Evolutionary conservation across 2,113 vertebrate species (phyloP).

Genomic region (Mesitornis unicolor): DNA sequence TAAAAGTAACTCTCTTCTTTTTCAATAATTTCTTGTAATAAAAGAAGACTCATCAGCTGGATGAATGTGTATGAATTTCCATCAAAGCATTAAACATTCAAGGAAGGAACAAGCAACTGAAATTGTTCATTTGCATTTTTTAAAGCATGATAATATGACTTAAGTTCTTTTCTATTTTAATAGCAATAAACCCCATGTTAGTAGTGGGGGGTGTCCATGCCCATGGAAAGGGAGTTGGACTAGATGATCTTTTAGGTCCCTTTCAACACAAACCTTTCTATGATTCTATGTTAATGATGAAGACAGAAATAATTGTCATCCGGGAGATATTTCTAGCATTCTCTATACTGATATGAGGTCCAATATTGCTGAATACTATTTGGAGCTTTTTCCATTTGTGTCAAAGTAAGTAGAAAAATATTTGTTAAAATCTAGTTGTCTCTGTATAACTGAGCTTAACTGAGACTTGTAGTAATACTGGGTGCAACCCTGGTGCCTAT

Average conservation of each 20-base stretch:
- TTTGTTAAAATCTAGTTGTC: neutral
- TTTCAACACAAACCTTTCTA: too few species aligned
- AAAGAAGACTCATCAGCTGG: neutral
- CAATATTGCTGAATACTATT: neutral
- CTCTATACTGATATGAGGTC: neutral
- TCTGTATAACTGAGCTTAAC: neutral
- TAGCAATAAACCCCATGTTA: neutral
- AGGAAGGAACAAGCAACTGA: neutral
- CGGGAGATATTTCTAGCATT: neutral
- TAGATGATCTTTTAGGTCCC: too few species aligned
- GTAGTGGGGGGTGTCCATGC: too few species aligned
- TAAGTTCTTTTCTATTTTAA: neutral
- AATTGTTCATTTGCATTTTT: neutral
- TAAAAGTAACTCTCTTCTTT: neutral
- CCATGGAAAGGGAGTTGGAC: too few species aligned
- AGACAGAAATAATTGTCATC: neutral
- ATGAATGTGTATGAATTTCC: neutral
- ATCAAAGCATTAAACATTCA: neutral
- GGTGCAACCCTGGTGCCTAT: neutral
- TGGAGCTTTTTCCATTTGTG: neutral
- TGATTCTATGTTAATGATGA: neutral
- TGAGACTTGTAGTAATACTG: neutral
- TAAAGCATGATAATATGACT: neutral
- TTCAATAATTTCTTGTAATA: neutral
- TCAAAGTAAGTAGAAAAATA: neutral